phyloP scores from a whole-genome alignment of 2,113 vertebrate genomes.

The Corythoichthys haematopterus region DNA sequence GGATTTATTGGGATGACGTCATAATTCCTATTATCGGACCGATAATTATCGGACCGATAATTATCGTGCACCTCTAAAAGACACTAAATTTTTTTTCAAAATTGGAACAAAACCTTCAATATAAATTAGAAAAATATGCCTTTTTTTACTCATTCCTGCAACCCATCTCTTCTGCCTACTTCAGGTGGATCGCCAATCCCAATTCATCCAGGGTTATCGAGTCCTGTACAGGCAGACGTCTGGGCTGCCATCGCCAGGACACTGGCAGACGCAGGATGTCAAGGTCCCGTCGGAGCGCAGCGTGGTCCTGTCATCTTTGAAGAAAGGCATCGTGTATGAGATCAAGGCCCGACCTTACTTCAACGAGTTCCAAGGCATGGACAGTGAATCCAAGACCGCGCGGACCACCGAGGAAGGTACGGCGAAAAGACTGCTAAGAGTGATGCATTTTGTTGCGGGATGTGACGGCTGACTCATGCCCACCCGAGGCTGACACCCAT shows the following conservation, averaged over 20 bases:
- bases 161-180: slow-evolving; percentile 4
- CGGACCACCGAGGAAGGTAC: slow-evolving; percentile 94
- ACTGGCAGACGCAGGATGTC: slow-evolving; percentile 88
- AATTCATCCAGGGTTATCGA: slow-evolving; percentile 96
- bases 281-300: slow-evolving; percentile 88
- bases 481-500: slow-evolving; percentile 7
- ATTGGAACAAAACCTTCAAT: no score
- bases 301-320: slow-evolving; percentile 80
- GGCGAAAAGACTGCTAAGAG: background rate
- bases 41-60: no score
- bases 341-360: slow-evolving; percentile 97
- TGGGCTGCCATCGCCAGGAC: slow-evolving; percentile 76
- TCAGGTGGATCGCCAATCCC: slow-evolving; percentile 94
- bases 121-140: no score
- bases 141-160: background rate
- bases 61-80: no score
- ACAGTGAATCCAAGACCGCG: slow-evolving; percentile 89
- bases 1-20: no score
- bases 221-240: slow-evolving; percentile 91
- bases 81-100: no score
- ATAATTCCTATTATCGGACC: no score
- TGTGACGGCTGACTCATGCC: slow-evolving; percentile 21
- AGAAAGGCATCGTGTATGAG: slow-evolving; percentile 92
- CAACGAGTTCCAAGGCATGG: slow-evolving; percentile 98
- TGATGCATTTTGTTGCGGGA: slow-evolving; percentile 2